phyloP scores from a whole-genome alignment of 2,888 invertebrate genomes.

The Tromatobia lineatoria region DNA sequence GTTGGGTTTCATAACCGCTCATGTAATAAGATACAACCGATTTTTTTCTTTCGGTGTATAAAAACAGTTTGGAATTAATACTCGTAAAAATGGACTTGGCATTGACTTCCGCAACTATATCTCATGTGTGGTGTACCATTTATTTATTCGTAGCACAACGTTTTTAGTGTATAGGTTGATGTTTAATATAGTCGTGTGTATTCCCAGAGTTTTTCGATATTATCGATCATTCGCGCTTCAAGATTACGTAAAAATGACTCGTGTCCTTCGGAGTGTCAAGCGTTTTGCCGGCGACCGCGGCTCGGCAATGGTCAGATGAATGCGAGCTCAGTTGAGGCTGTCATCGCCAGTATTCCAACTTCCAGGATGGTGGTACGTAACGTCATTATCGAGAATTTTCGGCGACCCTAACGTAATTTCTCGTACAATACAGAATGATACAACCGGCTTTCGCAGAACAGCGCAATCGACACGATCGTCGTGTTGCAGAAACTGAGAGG shows the following conservation, averaged over 20 bases:
- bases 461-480: neutral
- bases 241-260: constrained; percentile 58
- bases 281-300: constrained; percentile 33
- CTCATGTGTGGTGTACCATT: neutral
- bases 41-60: too few relatives aligned
- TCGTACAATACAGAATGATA: neutral
- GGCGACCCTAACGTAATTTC: neutral
- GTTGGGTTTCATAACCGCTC: too few relatives aligned
- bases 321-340: neutral
- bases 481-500: constrained; percentile 6
- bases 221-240: constrained; percentile 28
- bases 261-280: constrained; percentile 55
- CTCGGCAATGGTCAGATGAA: constrained; percentile 16
- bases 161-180: neutral
- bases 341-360: neutral
- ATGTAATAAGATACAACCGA: too few relatives aligned
- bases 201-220: constrained; percentile 33
- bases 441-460: neutral
- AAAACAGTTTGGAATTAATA: too few relatives aligned
- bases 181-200: neutral
- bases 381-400: neutral
- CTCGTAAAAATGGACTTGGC: constrained; percentile 1
- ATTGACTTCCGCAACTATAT: neutral
- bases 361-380: neutral
- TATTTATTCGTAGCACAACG: neutral